phyloP scores from a whole-genome alignment of 2,888 invertebrate species.

The Lycocerus yunnanus region DNA sequence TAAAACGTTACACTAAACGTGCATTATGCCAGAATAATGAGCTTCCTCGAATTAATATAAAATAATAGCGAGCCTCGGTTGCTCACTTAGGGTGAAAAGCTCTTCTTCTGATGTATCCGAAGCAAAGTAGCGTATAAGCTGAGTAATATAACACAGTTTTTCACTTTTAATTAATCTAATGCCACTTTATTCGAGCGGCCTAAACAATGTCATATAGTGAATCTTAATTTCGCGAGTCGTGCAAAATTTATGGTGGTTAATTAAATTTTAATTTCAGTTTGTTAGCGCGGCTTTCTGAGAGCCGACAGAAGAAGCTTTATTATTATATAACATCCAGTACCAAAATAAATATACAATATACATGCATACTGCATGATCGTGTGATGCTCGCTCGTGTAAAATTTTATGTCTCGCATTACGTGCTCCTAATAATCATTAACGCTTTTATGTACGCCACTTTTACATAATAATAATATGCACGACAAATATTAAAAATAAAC shows the following conservation, averaged over 20 bases:
- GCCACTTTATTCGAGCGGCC: slow-evolving; percentile 54
- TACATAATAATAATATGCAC: too few species aligned
- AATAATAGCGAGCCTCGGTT: slow-evolving; percentile 46
- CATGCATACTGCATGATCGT: background rate
- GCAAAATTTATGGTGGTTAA: slow-evolving; percentile 54
- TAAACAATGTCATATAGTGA: slow-evolving; percentile 55
- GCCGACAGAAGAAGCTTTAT: slow-evolving; percentile 38
- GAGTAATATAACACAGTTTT: slow-evolving; percentile 53
- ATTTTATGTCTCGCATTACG: background rate
- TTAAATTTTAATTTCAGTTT: slow-evolving; percentile 56
- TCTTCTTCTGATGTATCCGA: slow-evolving; percentile 42
- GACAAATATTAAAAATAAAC: background rate
- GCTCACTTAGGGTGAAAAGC: slow-evolving; percentile 46
- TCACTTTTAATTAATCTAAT: slow-evolving; percentile 57
- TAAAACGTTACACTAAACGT: slow-evolving; percentile 49
- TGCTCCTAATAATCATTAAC: background rate
- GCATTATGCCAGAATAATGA: slow-evolving; percentile 47
- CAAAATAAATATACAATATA: background rate
- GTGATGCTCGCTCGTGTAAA: background rate
- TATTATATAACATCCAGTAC: slow-evolving; percentile 9
- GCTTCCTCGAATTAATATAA: slow-evolving; percentile 46
- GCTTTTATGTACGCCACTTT: background rate
- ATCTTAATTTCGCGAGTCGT: slow-evolving; percentile 54
- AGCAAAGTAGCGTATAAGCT: slow-evolving; percentile 41
- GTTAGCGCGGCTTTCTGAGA: slow-evolving; percentile 40